These are phyloP conservation scores for Hemicrepidius hirtus DNA, from an alignment of 2,888 invertebrate genomes.

Conservation along the genomic window DNA sequence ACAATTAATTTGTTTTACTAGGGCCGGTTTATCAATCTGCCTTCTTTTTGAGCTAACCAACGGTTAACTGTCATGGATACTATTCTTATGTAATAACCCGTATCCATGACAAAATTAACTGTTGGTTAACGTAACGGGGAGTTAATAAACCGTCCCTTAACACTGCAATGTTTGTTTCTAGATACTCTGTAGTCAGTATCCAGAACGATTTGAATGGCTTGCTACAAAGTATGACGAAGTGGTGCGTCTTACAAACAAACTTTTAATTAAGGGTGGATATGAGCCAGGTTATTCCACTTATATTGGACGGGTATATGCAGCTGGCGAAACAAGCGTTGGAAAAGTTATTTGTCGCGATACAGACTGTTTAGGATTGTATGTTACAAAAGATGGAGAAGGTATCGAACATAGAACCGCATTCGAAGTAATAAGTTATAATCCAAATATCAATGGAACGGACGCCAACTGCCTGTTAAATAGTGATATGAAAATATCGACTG, in stretches of 20 bases:
- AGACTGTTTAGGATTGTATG: constrained; percentile 2
- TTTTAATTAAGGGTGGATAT: constrained; percentile 37
- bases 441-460: background rate
- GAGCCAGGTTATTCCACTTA: constrained; percentile 26
- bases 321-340: constrained; percentile 38
- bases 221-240: constrained; percentile 25
- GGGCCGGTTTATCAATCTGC: too few species aligned
- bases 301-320: constrained; percentile 34
- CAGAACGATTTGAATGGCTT: constrained; percentile 40
- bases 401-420: constrained; percentile 13
- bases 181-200: constrained; percentile 37
- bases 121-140: too few species aligned
- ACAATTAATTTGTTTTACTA: too few species aligned
- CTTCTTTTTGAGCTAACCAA: too few species aligned
- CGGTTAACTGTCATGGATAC: too few species aligned
- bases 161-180: background rate
- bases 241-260: constrained; percentile 9
- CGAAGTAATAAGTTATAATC: constrained; percentile 18
- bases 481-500: background rate
- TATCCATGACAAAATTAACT: background rate
- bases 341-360: constrained; percentile 32
- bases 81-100: too few species aligned
- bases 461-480: background rate
- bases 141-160: background rate
- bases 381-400: constrained; percentile 18